Evolutionary conservation across 2,797 vertebrate species (phyloP), one percentile per base, ranked within the genome.

Genomic region (Lateolabrax maculatus): DNA sequence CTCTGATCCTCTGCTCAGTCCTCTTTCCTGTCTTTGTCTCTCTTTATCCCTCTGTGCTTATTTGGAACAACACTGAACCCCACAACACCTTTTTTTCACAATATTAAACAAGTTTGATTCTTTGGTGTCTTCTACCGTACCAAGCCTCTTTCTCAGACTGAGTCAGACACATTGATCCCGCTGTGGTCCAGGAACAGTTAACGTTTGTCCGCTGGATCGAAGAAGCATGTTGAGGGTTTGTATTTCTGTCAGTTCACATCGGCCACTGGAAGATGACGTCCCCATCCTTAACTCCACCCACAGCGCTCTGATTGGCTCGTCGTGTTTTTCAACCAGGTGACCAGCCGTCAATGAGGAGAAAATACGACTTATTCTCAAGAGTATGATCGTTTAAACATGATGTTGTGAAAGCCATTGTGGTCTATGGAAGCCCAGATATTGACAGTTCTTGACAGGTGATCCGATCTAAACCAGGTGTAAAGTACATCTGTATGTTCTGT

Each of bases 1-100:
- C 51, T 69, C 79, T 84, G 79, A 84, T 85, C 83, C 80, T 68
- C 77, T 16, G 16, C 80, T 78, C 68, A 49, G 34, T 52, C 74
- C 67, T 49, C 41, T 23, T 60, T 64, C 63, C 56, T 49, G 57
- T 43, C 36, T 61, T 73, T 73, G 77, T 80, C 69, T 75, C 63
- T 73, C 68, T 65, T 79, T 70, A 77, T 85, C 75, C 60, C 31
- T 46, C 71, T 23, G n/a, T 15, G 48, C 37, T 80, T 27, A 53
- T 72, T 57, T 34, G 29, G 27, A 81, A 58, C 75, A 79, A 51
- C 51, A 37, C 48, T 2, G 44, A 19, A 19, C 16, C n/a, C 6
- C 52, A 9, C 23, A 10, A 13, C 11, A 25, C 25, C 34, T n/a
- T 37, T 36, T 21, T 39, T 29, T 1, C 23, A 63, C n/a, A 4